phyloP scores from a whole-genome alignment of 2,888 invertebrate genomes.

The Vesta saturnalis region DNA sequence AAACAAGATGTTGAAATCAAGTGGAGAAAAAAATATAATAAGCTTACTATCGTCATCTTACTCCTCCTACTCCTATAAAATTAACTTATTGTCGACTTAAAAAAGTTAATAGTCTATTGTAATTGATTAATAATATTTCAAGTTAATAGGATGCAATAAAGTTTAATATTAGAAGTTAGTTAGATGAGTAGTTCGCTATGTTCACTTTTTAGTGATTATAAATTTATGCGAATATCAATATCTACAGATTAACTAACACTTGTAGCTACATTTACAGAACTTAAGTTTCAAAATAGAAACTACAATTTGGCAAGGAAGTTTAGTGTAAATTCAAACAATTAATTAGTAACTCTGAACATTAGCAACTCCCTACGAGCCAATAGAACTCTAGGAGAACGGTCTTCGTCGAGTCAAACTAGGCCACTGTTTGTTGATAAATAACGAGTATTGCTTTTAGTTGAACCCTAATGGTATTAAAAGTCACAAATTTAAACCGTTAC shows the following conservation, averaged over 20 bases:
- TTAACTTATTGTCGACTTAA: too few species aligned
- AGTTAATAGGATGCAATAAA: too few species aligned
- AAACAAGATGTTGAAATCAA: too few species aligned
- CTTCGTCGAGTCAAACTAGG: slow-evolving; percentile 32
- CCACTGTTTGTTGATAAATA: slow-evolving; percentile 37
- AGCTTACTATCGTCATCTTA: too few species aligned
- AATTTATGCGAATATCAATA: slow-evolving; percentile 49
- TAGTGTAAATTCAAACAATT: slow-evolving; percentile 56
- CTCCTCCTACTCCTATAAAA: too few species aligned
- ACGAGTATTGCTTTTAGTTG: slow-evolving; percentile 33
- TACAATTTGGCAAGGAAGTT: slow-evolving; percentile 49
- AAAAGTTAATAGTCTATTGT: too few species aligned
- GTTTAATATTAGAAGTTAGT: too few species aligned
- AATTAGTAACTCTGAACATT: slow-evolving; percentile 54
- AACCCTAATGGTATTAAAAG: slow-evolving; percentile 35
- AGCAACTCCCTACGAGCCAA: slow-evolving; percentile 44
- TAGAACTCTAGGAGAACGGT: slow-evolving; percentile 44
- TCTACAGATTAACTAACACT: slow-evolving; percentile 52
- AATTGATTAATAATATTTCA: too few species aligned
- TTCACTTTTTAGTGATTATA: slow-evolving; percentile 33
- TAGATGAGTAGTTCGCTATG: too few species aligned
- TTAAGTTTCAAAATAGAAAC: slow-evolving; percentile 39
- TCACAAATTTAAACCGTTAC: slow-evolving; percentile 25
- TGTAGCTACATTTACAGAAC: slow-evolving; percentile 46
- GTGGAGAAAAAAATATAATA: too few species aligned